Percentiles rank a stretch among this genome's conserved stretches.
phyloP scores from a whole-genome alignment of 2,113 vertebrate species.

The Isichthys henryi region DNA sequence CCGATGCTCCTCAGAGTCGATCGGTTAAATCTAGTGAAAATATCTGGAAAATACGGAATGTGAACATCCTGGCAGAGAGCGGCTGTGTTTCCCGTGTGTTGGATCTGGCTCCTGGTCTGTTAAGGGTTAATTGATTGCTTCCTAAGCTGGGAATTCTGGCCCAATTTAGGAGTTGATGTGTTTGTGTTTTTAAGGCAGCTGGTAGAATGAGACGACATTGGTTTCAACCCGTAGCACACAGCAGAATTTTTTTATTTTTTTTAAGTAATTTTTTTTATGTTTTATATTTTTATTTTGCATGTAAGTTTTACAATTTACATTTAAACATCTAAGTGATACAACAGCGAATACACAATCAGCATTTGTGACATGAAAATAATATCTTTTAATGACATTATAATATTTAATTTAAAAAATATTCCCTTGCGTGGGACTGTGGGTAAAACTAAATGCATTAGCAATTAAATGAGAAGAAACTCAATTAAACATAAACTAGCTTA shows the following conservation, averaged over 20 bases:
- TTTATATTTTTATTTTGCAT: background rate
- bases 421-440: background rate
- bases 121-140: no score
- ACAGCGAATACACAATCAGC: background rate
- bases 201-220: background rate
- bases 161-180: background rate
- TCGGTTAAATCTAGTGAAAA: background rate
- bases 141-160: background rate
- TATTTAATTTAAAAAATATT: background rate
- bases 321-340: background rate
- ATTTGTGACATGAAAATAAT: background rate
- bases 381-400: background rate
- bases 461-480: background rate
- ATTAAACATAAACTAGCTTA: background rate
- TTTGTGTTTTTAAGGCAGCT: background rate
- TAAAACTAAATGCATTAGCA: background rate
- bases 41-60: no score
- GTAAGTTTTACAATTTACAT: background rate
- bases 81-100: no score
- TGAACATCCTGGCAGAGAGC: no score
- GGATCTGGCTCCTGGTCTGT: no score
- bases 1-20: background rate
- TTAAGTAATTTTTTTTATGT: background rate
- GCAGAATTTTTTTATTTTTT: background rate
- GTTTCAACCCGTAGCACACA: background rate